Base-by-base conservation (phyloP, 2,797 vertebrate species). In the Philypnodon macrostomus region DNA sequence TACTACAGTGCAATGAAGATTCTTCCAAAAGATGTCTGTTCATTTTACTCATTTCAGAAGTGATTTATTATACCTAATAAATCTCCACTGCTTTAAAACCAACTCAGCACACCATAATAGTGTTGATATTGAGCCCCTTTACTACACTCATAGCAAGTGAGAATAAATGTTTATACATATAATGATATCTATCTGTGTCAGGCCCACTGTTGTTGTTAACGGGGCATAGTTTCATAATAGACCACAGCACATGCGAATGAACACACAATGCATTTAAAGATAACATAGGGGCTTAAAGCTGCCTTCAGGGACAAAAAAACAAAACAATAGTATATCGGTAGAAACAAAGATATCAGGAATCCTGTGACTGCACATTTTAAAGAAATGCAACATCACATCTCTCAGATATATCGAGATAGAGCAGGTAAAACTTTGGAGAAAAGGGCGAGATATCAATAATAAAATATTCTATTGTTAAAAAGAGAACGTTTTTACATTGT, bases 291-390 rank as follows among this genome's bases (percentile, higher is more conserved):
- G 55, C 50, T 48, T 29, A 53, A 57, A 63, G 48, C 54, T 42
- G 47, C 41, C 42, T 60, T 56, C 44, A 44, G 58, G 67, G 38
- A 50, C 49, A 38, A 38, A 58, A 67, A 77, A 80, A 83, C 73
- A 84, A 82, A 60, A 41, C 70, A 88, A 85, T 85, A 71, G 86
- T 87, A 85, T 68, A 88, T 84, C 53, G 75, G 71, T 53, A 55
- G 53, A 58, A 48, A 57, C 52, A 81, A 67, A 76, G 74, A 54
- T n/a, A n/a, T n/a, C n/a, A n/a, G n/a, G n/a, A n/a, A 73, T 79
- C 48, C 63, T 79, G 65, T 59, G 73, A 61, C 70, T 71, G n/a
- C n/a, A n/a, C n/a, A 18, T 30, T 55, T 66, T 46, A 24, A 23
- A 14, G 58, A 53, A 52, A 60, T 6, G 6, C 21, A 23, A 23